These are phyloP conservation scores for Marasmarcha lunaedactyla DNA, from an alignment of 2,888 invertebrate species.

Conservation along the genomic window DNA sequence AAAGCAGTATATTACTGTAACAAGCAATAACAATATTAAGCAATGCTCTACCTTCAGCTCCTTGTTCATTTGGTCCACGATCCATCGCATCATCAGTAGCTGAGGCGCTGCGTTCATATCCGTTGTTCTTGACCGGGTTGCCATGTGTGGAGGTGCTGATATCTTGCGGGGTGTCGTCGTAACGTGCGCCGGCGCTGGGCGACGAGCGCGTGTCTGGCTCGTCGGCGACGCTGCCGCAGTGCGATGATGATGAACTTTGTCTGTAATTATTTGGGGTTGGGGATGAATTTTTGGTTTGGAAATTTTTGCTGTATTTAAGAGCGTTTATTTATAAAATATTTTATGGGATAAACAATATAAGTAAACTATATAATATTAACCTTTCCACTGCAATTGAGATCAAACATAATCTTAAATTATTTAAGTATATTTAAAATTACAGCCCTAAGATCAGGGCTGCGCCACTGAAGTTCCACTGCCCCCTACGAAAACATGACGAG, in stretches of 20 bases:
- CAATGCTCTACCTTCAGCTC: slow-evolving; percentile 65
- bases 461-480: too few relatives aligned
- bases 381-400: too few relatives aligned
- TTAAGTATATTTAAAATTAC: too few relatives aligned
- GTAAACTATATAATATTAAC: too few relatives aligned
- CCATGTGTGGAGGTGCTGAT: slow-evolving; percentile 60
- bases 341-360: too few relatives aligned
- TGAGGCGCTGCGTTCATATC: slow-evolving; percentile 58
- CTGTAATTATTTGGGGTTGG: slow-evolving; percentile 21
- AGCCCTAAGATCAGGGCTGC: too few relatives aligned
- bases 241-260: slow-evolving; percentile 66
- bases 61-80: slow-evolving; percentile 61
- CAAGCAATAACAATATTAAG: too few relatives aligned
- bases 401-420: too few relatives aligned
- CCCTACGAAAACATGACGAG: too few relatives aligned
- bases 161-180: slow-evolving; percentile 54
- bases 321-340: background rate
- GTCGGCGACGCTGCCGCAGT: slow-evolving; percentile 59
- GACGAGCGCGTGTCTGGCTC: slow-evolving; percentile 66
- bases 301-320: too few relatives aligned
- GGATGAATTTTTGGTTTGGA: too few relatives aligned
- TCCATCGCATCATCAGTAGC: slow-evolving; percentile 56
- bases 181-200: slow-evolving; percentile 57
- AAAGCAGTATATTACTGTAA: too few relatives aligned
- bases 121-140: slow-evolving; percentile 63